Evolutionary conservation across 2,797 vertebrate species (phyloP).

Genomic region (Aulostomus chinensis): DNA sequence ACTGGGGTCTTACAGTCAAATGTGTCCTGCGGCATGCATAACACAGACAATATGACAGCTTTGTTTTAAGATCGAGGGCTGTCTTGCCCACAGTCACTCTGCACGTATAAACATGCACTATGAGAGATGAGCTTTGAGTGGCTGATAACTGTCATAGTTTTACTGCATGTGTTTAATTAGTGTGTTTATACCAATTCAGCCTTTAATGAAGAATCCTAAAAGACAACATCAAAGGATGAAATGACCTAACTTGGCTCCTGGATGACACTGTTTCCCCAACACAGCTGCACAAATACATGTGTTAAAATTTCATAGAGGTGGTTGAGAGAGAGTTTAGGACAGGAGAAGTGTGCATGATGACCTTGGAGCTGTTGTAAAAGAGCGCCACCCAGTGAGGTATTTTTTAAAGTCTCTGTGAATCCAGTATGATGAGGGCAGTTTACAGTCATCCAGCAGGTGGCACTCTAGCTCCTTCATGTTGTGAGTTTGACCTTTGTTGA

Average conservation of each 20-base stretch:
- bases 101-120: too few species aligned
- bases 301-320: conserved; percentile 31
- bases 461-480: conserved; percentile 13
- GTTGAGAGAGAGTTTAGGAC: conserved; percentile 15
- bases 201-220: conserved; percentile 16
- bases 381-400: conserved; percentile 37
- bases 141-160: conserved; percentile 4
- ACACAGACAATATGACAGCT: too few species aligned
- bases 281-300: conserved; percentile 49
- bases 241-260: conserved; percentile 34
- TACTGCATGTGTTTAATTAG: too few species aligned
- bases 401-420: background rate
- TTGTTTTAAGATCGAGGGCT: too few species aligned
- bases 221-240: conserved; percentile 8
- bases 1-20: too few species aligned
- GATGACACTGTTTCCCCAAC: conserved; percentile 29
- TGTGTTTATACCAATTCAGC: too few species aligned
- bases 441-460: conserved; percentile 55
- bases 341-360: too few species aligned
- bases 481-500: background rate
- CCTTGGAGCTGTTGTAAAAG: conserved; percentile 12
- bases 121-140: too few species aligned
- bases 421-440: background rate
- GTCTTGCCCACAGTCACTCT: too few species aligned
- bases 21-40: too few species aligned